A percentile compares a stretch with the other conserved stretches of the same genome.
Evolutionary conservation across 2,797 vertebrate species (phyloP).

Genomic region (Danio kyathit): DNA sequence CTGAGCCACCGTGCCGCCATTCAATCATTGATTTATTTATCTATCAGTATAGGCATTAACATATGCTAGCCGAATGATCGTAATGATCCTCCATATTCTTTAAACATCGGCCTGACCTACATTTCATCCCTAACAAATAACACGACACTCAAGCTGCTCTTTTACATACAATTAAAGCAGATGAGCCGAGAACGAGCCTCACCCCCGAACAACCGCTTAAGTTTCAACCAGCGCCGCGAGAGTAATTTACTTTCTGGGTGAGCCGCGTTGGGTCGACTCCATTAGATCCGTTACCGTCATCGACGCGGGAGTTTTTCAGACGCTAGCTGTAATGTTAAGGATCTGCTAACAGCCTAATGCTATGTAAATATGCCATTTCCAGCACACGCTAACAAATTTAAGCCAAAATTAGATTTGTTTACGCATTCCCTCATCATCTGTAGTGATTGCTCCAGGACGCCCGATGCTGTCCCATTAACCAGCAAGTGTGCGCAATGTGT

Average conservation of each 20-base stretch:
- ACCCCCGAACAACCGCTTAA: background rate
- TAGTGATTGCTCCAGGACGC: slow-evolving; percentile 55
- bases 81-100: background rate
- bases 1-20: no score
- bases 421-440: slow-evolving; percentile 56
- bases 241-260: background rate
- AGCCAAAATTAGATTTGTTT: slow-evolving; percentile 60
- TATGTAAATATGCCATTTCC: slow-evolving; percentile 61
- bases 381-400: slow-evolving; percentile 54
- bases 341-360: slow-evolving; percentile 53
- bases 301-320: background rate
- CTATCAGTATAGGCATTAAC: background rate
- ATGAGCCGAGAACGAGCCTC: background rate
- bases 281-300: slow-evolving; percentile 11
- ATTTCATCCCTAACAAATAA: background rate
- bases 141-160: background rate
- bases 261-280: background rate
- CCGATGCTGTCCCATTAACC: slow-evolving; percentile 58
- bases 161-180: background rate
- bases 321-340: slow-evolving; percentile 3
- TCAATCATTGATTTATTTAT: no score
- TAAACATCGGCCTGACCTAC: background rate
- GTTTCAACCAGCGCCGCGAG: background rate
- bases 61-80: background rate
- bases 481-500: slow-evolving; percentile 7